phyloP scores from a whole-genome alignment of 1,140 invertebrate species.

The Drosophila sp. region DNA sequence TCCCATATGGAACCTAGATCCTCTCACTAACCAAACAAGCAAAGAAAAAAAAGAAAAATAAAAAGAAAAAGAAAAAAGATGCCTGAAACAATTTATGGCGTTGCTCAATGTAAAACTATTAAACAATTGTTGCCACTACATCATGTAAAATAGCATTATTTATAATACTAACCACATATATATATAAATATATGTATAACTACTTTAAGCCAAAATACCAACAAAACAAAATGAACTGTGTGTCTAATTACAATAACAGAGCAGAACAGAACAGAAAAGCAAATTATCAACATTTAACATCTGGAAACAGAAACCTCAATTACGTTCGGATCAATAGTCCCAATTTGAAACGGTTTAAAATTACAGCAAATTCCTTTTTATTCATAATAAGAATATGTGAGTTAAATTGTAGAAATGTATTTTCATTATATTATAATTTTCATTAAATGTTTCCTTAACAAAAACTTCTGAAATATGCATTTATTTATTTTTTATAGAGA shows the following conservation, averaged over 20 bases:
- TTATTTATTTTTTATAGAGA: too few species aligned
- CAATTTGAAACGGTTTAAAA: neutral
- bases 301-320: neutral
- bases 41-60: conserved; percentile 1
- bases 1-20: conserved; percentile 8
- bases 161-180: conserved; percentile 50
- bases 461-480: too few species aligned
- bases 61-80: conserved; percentile 5
- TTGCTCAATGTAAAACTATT: conserved; percentile 28
- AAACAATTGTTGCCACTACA: conserved; percentile 50
- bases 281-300: neutral
- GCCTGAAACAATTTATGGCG: conserved; percentile 9
- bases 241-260: conserved; percentile 31
- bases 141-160: conserved; percentile 51
- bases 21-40: conserved; percentile 4
- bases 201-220: conserved; percentile 26
- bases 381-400: too few species aligned
- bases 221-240: conserved; percentile 18
- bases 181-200: conserved; percentile 36
- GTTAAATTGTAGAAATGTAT: too few species aligned
- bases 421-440: too few species aligned
- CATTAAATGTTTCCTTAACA: too few species aligned
- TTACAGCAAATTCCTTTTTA: too few species aligned
- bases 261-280: conserved; percentile 23
- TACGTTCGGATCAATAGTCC: conserved; percentile 11